These are phyloP conservation scores for Fistularia commersonii DNA, from an alignment of 2,797 vertebrate species.

Conservation along the genomic window DNA sequence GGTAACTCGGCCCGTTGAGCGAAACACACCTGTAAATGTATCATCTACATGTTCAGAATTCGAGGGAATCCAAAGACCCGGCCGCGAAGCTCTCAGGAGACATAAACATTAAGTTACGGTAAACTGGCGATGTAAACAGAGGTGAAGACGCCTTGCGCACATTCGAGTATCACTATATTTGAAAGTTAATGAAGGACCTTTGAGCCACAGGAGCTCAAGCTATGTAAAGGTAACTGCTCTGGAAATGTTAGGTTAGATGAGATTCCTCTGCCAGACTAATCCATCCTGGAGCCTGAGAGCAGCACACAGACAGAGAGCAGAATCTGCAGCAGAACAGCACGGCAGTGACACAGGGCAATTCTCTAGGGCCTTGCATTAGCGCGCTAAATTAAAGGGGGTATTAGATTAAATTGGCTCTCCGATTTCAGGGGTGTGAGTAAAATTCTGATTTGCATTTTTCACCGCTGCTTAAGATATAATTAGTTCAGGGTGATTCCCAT, in stretches of 20 bases:
- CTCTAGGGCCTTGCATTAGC: conserved; percentile 81
- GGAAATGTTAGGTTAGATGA: conserved; percentile 79
- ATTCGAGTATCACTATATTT: conserved; percentile 48
- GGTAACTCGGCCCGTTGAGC: neutral
- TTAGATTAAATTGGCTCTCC: conserved; percentile 86
- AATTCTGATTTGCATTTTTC: conserved; percentile 85
- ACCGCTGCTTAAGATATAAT: conserved; percentile 83
- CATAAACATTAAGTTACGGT: conserved; percentile 22
- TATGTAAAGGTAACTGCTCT: conserved; percentile 70
- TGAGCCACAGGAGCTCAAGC: conserved; percentile 58
- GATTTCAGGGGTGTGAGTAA: conserved; percentile 85
- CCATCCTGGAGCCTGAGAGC: conserved; percentile 68
- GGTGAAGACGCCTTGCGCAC: conserved; percentile 32
- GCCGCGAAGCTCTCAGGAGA: conserved; percentile 6
- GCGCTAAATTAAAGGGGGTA: conserved; percentile 83
- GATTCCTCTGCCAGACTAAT: conserved; percentile 75
- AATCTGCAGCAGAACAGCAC: conserved; percentile 65
- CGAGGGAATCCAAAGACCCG: neutral
- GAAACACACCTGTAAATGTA: neutral
- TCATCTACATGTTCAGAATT: conserved; percentile 1
- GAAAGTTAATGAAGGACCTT: conserved; percentile 68
- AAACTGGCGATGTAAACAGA: conserved; percentile 48
- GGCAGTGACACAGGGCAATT: conserved; percentile 77
- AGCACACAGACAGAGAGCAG: conserved; percentile 36
- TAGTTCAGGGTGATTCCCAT: conserved; percentile 84